These are phyloP conservation scores for Lithobius niger DNA, from an alignment of 1,140 invertebrate species.

Conservation along the genomic window DNA sequence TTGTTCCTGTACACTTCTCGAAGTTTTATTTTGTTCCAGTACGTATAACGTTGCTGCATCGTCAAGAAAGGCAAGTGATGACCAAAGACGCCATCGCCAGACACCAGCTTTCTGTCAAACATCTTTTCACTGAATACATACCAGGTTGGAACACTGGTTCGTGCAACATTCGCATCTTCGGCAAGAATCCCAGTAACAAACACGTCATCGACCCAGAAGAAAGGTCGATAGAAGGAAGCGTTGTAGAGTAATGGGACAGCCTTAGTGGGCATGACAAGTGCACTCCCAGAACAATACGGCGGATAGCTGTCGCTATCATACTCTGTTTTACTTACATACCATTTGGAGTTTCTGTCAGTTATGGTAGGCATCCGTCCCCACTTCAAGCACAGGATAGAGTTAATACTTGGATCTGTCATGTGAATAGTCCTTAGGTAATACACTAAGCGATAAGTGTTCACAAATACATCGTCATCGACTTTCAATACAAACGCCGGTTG, in stretches of 20 bases:
- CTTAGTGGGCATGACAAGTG: slow-evolving; percentile 19
- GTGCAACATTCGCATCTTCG: slow-evolving; percentile 4
- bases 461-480: slow-evolving; percentile 17
- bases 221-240: slow-evolving; percentile 21
- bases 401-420: neutral
- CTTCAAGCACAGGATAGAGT: neutral
- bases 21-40: no score
- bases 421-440: neutral
- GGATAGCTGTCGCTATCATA: slow-evolving; percentile 22
- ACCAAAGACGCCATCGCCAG: slow-evolving; percentile 1
- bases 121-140: neutral
- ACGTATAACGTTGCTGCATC: no score
- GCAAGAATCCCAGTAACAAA: slow-evolving; percentile 34
- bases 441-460: slow-evolving; percentile 14
- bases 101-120: neutral
- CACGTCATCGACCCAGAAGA: slow-evolving; percentile 35
- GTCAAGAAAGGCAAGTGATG: no score
- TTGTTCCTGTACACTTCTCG: neutral
- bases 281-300: slow-evolving; percentile 23
- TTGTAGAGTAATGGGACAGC: slow-evolving; percentile 18
- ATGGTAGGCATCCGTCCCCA: neutral
- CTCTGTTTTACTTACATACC: slow-evolving; percentile 22
- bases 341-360: slow-evolving; percentile 14
- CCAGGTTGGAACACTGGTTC: neutral
- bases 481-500: slow-evolving; percentile 5